A percentile compares a stretch with the other conserved stretches of the same genome.
Evolutionary conservation across 2,797 vertebrate species (phyloP).

Genomic region (Apodemus agrarius): DNA sequence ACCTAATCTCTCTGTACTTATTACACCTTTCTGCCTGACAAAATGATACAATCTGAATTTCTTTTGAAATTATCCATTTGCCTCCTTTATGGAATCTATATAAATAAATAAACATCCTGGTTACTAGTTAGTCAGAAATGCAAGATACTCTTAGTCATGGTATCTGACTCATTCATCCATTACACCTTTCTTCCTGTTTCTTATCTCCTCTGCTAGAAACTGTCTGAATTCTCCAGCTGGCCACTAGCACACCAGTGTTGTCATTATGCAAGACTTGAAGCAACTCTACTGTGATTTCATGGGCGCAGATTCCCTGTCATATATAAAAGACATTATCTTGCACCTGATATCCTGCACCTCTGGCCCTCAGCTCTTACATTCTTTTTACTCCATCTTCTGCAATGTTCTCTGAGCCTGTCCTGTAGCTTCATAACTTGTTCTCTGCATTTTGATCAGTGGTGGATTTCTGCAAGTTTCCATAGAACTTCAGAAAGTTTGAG

Average conservation of each 20-base stretch:
- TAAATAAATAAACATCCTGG: neutral
- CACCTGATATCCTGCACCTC: neutral
- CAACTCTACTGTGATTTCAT: neutral
- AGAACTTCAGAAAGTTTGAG: neutral
- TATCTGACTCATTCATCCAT: neutral
- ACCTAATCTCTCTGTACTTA: neutral
- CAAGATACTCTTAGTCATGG: neutral
- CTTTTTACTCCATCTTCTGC: neutral
- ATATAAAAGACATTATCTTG: neutral
- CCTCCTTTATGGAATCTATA: neutral
- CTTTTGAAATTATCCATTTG: neutral
- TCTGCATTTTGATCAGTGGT: neutral
- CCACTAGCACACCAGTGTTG: neutral
- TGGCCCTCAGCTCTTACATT: neutral
- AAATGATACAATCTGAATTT: neutral
- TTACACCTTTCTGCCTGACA: neutral
- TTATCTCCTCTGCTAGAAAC: neutral
- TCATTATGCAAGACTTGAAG: neutral
- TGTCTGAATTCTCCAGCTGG: neutral
- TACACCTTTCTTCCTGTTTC: neutral
- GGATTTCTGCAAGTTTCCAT: neutral
- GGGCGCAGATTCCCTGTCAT: neutral
- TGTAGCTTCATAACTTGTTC: neutral
- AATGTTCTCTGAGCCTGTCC: neutral
- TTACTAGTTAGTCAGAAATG: neutral